Conservation (phyloP, 1,140 invertebrate species). For the Antheraea mylitta region DNA sequence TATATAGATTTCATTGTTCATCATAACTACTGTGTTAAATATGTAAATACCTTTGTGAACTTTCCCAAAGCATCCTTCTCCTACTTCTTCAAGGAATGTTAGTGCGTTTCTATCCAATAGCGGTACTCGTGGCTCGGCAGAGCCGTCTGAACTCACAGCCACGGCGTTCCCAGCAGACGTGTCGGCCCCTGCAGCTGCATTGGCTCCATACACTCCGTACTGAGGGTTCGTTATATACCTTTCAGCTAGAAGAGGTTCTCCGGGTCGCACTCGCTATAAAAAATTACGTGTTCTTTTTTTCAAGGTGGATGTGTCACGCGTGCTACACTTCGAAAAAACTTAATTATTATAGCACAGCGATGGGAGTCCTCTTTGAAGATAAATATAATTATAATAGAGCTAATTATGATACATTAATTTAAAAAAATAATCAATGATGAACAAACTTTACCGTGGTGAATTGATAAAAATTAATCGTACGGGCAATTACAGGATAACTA, state of each 20-base stretch:
- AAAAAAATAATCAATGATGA: not conserved
- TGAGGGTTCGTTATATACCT: slow-evolving; percentile 89
- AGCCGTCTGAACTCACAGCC: slow-evolving; percentile 54
- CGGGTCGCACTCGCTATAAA: slow-evolving; percentile 71
- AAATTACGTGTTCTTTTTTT: slow-evolving; percentile 12
- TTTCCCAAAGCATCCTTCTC: slow-evolving; percentile 95
- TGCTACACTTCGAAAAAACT: not conserved
- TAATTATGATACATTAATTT: not conserved
- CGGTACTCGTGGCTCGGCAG: slow-evolving; percentile 74
- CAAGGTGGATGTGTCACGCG: not conserved
- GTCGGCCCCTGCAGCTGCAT: slow-evolving; percentile 32
- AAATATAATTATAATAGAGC: not conserved
- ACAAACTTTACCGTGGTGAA: too few relatives aligned
- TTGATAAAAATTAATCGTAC: not conserved
- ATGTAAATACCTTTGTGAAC: slow-evolving; percentile 87
- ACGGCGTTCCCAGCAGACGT: slow-evolving; percentile 26
- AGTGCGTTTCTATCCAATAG: slow-evolving; percentile 83
- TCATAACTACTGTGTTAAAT: too few relatives aligned
- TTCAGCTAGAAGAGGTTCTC: slow-evolving; percentile 83
- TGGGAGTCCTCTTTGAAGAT: not conserved
- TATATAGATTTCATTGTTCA: too few relatives aligned
- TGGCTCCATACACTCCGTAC: slow-evolving; percentile 80
- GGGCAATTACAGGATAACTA: not conserved
- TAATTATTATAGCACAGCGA: slow-evolving; percentile 1
- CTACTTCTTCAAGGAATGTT: slow-evolving; percentile 87